Percentiles rank a stretch among this genome's conserved stretches.
Conservation (phyloP, 2,888 invertebrate genomes). For the Podotricha telesiphe region DNA sequence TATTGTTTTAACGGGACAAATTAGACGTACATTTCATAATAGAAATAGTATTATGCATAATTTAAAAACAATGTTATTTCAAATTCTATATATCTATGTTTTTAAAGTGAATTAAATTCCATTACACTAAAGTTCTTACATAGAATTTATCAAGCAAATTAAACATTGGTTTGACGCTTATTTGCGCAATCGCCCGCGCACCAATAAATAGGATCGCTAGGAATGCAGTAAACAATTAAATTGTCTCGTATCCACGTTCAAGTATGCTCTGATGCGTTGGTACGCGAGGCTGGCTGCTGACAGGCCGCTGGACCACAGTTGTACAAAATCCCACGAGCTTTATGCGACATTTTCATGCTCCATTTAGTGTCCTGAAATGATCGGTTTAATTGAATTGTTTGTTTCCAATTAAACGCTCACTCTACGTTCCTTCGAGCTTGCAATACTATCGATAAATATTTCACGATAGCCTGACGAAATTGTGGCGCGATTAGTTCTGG, state of each 20-base stretch:
- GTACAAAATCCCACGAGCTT: conserved; percentile 69
- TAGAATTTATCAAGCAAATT: conserved; percentile 18
- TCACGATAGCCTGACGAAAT: conserved; percentile 54
- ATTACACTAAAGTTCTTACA: background rate
- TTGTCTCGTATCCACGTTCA: conserved; percentile 59
- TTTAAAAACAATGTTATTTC: no score
- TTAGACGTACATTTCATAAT: no score
- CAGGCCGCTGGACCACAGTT: conserved; percentile 63
- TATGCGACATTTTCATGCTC: conserved; percentile 73
- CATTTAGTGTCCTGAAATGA: conserved; percentile 73
- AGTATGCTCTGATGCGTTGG: conserved; percentile 64
- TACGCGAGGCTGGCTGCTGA: conserved; percentile 54
- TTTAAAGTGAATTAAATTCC: background rate
- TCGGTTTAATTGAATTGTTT: conserved; percentile 72
- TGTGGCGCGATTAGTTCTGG: conserved; percentile 55
- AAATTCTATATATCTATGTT: no score
- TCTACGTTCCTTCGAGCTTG: conserved; percentile 54
- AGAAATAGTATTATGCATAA: no score
- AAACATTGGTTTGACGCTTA: conserved; percentile 11
- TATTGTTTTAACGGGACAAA: background rate
- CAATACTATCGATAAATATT: conserved; percentile 55
- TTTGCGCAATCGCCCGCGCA: conserved; percentile 54
- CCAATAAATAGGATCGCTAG: conserved; percentile 55
- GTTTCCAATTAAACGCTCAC: conserved; percentile 61
- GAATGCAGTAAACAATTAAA: conserved; percentile 64